These are phyloP conservation scores for Callinectes sapidus DNA, from an alignment of 2,888 invertebrate genomes.

Conservation along the genomic window DNA sequence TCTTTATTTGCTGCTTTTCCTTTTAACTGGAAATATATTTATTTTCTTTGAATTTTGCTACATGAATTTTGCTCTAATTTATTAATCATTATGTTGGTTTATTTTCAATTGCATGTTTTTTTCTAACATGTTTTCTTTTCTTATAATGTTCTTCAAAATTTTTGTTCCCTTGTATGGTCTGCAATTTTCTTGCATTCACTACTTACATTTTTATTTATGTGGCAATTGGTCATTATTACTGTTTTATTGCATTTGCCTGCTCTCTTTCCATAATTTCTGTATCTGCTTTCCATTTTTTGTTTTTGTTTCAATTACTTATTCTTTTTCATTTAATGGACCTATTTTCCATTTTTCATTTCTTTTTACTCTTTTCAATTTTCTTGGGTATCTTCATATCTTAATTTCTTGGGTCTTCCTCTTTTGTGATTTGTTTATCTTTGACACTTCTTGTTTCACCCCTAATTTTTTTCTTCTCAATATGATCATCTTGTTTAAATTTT, in stretches of 20 bases:
- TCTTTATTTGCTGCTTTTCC: background rate
- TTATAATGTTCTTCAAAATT: background rate
- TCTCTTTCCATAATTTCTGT: background rate
- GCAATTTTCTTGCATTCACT: background rate
- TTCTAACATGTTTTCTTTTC: background rate
- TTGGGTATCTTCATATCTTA: background rate
- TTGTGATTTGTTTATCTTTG: background rate
- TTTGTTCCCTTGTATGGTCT: background rate
- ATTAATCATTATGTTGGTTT: background rate
- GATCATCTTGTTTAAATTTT: background rate
- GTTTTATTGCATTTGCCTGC: background rate
- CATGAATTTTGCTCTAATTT: background rate
- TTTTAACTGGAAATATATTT: background rate
- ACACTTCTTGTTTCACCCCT: background rate
- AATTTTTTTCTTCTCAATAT: background rate
- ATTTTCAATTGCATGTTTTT: background rate
- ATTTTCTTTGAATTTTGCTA: background rate
- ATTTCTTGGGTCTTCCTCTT: background rate
- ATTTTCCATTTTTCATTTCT: background rate
- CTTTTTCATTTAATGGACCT: background rate
- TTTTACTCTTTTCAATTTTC: background rate
- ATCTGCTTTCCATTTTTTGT: background rate
- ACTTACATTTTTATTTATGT: background rate
- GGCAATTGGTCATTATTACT: background rate
- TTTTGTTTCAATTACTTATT: background rate